Percentiles rank a stretch among this genome's conserved stretches.
Evolutionary conservation across 2,888 invertebrate species (phyloP).

Genomic region (Cremastobaeus sp.): DNA sequence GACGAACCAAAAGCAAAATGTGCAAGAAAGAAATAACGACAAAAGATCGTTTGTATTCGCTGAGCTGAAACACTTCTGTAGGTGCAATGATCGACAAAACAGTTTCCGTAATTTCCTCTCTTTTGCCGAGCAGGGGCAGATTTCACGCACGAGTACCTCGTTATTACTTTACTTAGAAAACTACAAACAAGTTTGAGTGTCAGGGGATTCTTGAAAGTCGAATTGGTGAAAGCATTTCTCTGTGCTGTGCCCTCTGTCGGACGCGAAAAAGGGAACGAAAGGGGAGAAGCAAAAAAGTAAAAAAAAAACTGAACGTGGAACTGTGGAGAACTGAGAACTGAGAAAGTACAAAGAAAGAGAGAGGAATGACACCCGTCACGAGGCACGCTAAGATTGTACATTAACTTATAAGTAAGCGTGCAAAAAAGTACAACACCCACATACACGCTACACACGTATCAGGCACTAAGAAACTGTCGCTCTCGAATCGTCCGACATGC

Average conservation of each 20-base stretch:
- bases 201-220: constrained; percentile 21
- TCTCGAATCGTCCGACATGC: not conserved
- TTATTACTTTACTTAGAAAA: constrained; percentile 36
- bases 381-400: not conserved
- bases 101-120: not conserved
- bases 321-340: no score
- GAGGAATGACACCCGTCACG: not conserved
- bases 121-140: not conserved
- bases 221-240: constrained; percentile 14
- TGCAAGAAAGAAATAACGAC: no score
- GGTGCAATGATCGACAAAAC: constrained; percentile 10
- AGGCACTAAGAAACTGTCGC: not conserved
- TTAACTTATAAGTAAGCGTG: not conserved
- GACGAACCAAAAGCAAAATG: no score
- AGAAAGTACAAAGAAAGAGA: not conserved
- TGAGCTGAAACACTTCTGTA: constrained; percentile 1
- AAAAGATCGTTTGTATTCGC: no score
- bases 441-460: not conserved
- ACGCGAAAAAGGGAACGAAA: not conserved
- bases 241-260: constrained; percentile 5
- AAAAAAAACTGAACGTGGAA: not conserved
- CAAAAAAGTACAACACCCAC: not conserved
- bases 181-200: constrained; percentile 33
- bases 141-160: constrained; percentile 28
- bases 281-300: not conserved